These are phyloP conservation scores for Periophthalmus magnuspinnatus DNA, from an alignment of 2,797 vertebrate species.

Conservation along the genomic window DNA sequence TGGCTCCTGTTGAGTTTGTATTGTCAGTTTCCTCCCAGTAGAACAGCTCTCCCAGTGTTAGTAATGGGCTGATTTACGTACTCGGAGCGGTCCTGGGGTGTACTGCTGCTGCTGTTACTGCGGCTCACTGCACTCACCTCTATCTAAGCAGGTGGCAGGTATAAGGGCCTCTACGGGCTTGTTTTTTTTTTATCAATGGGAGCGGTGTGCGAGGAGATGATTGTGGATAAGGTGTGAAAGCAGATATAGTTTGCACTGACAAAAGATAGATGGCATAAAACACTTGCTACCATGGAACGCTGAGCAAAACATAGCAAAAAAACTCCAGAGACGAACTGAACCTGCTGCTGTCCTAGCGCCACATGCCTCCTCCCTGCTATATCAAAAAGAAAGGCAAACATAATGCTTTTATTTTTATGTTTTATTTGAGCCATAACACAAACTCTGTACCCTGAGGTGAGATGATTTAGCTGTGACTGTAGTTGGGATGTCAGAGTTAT, in stretches of 20 bases:
- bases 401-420: too few species aligned
- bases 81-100: conserved; percentile 45
- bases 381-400: not conserved
- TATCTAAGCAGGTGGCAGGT: conserved; percentile 52
- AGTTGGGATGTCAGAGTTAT: not conserved
- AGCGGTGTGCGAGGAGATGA: not conserved
- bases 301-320: too few species aligned
- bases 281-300: too few species aligned
- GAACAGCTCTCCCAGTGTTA: conserved; percentile 51
- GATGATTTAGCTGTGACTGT: not conserved
- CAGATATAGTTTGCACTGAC: too few species aligned
- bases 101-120: conserved; percentile 44
- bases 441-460: not conserved
- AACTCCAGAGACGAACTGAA: too few species aligned
- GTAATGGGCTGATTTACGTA: conserved; percentile 68
- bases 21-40: conserved; percentile 59
- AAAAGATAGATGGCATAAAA: too few species aligned
- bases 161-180: conserved; percentile 28
- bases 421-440: too few species aligned
- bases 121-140: conserved; percentile 32
- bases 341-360: too few species aligned
- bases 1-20: conserved; percentile 13
- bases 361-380: too few species aligned
- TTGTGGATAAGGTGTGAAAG: not conserved
- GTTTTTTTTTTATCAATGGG: not conserved